phyloP scores from a whole-genome alignment of 2,113 vertebrate genomes.

The Nothobranchius kuhntae region DNA sequence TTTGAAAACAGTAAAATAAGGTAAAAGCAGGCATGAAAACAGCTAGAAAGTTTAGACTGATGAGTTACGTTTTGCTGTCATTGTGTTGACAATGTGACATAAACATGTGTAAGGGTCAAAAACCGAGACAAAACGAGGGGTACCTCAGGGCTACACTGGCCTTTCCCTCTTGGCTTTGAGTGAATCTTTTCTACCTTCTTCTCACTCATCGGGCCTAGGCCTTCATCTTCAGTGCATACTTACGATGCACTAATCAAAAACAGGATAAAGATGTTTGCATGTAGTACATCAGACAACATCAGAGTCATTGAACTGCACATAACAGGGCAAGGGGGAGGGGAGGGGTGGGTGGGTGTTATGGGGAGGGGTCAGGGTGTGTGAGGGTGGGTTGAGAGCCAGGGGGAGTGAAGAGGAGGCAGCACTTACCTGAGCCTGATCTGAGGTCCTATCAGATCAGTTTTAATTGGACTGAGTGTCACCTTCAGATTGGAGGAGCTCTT shows the following conservation, averaged over 20 bases:
- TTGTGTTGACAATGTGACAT: constrained; percentile 70
- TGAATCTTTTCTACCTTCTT: constrained; percentile 91
- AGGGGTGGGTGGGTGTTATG: constrained; percentile 35
- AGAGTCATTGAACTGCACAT: constrained; percentile 82
- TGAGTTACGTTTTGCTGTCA: constrained; percentile 38
- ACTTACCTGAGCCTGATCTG: constrained; percentile 99
- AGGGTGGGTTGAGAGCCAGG: constrained; percentile 81
- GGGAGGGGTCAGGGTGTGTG: constrained; percentile 71
- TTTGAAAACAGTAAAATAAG: constrained; percentile 33
- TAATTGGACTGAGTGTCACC: constrained; percentile 99
- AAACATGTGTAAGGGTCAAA: constrained; percentile 70
- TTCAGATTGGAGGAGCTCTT: constrained; percentile 99
- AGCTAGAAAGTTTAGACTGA: constrained; percentile 38
- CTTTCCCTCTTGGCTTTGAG: constrained; percentile 95
- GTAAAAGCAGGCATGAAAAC: constrained; percentile 10
- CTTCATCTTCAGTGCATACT: constrained; percentile 99
- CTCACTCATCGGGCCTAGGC: constrained; percentile 92
- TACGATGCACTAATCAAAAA: constrained; percentile 99
- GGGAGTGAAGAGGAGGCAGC: constrained; percentile 84
- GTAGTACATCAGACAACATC: constrained; percentile 78
- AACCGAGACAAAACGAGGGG: constrained; percentile 91
- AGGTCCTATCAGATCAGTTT: constrained; percentile 99
- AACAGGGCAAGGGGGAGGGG: constrained; percentile 84
- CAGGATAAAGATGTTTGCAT: constrained; percentile 84
- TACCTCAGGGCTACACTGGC: constrained; percentile 99